Conservation (phyloP, 2,113 vertebrate genomes). For the Alethe diademata region DNA sequence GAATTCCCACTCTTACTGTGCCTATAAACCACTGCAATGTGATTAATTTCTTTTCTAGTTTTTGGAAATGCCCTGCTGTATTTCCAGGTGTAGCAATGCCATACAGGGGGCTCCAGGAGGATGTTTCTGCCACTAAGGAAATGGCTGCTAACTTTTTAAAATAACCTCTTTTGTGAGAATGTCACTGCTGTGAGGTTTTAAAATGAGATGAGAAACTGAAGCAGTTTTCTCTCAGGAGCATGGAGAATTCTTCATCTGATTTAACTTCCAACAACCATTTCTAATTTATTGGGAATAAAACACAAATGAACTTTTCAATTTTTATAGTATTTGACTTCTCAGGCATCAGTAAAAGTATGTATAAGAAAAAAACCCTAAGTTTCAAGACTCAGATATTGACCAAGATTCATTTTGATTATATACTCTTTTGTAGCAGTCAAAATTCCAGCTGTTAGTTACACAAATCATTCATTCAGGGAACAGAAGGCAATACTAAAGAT, state of each 20-base stretch:
- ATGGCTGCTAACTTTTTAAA: not conserved
- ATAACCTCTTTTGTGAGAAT: not conserved
- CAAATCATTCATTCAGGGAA: not conserved
- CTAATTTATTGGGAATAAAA: not conserved
- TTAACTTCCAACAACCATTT: not conserved
- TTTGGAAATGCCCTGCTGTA: not conserved
- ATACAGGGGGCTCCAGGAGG: not conserved
- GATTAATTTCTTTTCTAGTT: not conserved
- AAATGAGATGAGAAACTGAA: not conserved
- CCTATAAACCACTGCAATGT: not conserved
- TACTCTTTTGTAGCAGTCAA: not conserved
- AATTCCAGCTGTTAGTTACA: constrained; percentile 1
- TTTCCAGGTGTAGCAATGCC: not conserved
- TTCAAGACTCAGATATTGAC: not conserved
- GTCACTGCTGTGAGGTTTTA: not conserved
- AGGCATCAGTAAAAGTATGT: not conserved
- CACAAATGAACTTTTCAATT: not conserved
- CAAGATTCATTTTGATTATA: not conserved
- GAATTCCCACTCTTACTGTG: not conserved
- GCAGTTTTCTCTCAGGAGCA: not conserved
- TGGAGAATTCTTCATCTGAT: not conserved
- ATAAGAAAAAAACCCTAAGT: not conserved
- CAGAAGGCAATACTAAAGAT: not conserved
- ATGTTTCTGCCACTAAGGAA: not conserved
- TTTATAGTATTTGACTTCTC: not conserved